phyloP scores from a whole-genome alignment of 2,888 invertebrate genomes.

The Lucinisca nassula region DNA sequence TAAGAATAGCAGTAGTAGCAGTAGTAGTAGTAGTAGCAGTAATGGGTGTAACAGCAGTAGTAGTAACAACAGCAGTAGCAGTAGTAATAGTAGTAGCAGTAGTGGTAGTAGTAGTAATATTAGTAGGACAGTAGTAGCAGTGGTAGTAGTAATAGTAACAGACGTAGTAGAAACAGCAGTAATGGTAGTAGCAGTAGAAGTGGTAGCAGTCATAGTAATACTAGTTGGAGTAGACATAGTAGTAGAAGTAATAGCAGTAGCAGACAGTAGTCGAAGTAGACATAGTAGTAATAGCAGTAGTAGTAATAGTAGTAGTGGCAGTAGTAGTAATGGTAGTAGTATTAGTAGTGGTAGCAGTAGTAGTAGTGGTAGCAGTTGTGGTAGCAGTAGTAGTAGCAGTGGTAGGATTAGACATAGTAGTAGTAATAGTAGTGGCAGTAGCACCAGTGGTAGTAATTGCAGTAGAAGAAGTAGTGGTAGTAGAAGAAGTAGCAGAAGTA shows the following conservation, averaged over 20 bases:
- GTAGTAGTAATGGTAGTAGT: constrained; percentile 46
- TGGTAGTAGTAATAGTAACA: constrained; percentile 7
- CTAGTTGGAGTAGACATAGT: no score
- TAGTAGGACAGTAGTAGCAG: constrained; percentile 18
- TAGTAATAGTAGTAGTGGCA: constrained; percentile 42
- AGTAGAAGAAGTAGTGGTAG: constrained; percentile 21
- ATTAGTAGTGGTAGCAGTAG: no score
- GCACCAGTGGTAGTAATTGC: no score
- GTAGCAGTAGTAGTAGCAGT: constrained; percentile 28
- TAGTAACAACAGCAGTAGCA: constrained; percentile 36
- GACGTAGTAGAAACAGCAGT: no score
- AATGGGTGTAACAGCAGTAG: constrained; percentile 27
- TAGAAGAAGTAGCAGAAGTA: constrained; percentile 9
- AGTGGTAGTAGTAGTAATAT: no score
- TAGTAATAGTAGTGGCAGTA: no score
- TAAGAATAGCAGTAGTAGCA: no score
- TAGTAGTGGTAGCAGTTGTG: no score
- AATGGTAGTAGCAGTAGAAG: constrained; percentile 45
- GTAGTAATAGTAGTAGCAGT: constrained; percentile 6
- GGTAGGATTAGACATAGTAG: no score
- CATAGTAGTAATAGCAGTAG: constrained; percentile 40
- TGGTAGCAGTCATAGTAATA: no score
- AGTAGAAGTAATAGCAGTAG: not conserved
- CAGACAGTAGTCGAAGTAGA: not conserved
- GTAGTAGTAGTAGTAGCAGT: constrained; percentile 22